These are phyloP conservation scores for Ondatra zibethicus DNA, from an alignment of 2,113 vertebrate genomes.

Conservation along the genomic window DNA sequence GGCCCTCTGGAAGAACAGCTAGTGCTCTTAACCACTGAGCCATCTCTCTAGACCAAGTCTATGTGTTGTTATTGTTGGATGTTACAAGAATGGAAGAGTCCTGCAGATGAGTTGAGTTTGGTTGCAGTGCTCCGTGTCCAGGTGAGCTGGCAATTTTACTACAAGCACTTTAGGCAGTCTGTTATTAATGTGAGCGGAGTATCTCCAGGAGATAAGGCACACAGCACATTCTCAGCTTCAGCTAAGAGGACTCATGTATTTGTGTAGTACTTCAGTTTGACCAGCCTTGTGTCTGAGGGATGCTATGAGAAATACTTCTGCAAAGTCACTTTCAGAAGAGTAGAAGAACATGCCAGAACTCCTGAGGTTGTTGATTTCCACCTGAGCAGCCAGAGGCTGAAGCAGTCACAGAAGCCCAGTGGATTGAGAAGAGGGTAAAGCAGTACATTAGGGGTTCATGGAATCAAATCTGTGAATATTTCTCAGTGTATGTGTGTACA, in stretches of 20 bases:
- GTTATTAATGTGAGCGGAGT: fast-evolving
- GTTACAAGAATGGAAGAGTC: neutral
- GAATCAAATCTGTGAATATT: neutral
- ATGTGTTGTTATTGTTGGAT: neutral
- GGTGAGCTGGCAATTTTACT: neutral
- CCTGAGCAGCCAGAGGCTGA: neutral
- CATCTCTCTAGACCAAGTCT: neutral
- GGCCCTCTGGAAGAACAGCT: too few species aligned
- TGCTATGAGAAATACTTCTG: neutral
- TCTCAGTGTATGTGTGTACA: too few species aligned
- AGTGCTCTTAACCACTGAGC: neutral
- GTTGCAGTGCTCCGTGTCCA: neutral
- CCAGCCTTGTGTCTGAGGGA: neutral
- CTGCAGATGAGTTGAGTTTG: neutral
- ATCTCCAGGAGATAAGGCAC: neutral
- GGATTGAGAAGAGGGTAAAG: neutral
- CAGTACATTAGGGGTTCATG: neutral
- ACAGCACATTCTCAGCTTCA: too few species aligned
- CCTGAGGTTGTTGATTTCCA: neutral
- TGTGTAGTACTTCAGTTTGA: neutral
- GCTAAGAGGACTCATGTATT: neutral
- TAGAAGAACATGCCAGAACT: too few species aligned
- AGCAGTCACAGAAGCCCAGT: fast-evolving
- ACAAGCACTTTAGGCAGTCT: neutral
- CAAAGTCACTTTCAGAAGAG: neutral